Evolutionary conservation across 2,888 invertebrate species (phyloP), one percentile per base, ranked within the genome.

Genomic region (Oligia fasciuncula): DNA sequence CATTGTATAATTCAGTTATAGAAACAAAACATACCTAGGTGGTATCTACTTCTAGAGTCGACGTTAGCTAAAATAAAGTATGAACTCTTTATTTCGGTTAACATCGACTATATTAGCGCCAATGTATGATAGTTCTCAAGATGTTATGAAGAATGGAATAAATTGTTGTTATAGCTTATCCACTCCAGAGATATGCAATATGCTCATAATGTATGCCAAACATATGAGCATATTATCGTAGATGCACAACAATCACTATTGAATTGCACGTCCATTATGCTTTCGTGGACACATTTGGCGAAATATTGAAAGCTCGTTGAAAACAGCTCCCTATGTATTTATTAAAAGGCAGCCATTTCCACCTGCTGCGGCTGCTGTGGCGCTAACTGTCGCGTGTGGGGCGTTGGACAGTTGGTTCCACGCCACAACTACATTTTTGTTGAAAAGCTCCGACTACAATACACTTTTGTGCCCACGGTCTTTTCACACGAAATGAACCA

Each of bases 401-500:
- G 62, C n/a, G 40, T 51, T 66, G 72, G 51, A 75, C 72, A 66
- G 49, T 63, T 40, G 54, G n/a, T 35, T 70, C 43, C 84, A 67
- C 11, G 29, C 40, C 63, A 62, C 43, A 63, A 29, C 14, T 62
- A 62, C 57, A 70, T 83, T 84, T 73, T 51, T 54, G 69, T 75
- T 76, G 63, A 73, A 68, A 83, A 65, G 65, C 72, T 78, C 5
- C n/a, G 49, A 86, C 43, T 46, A 75, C 79, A 86, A 84, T 73
- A 54, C 57, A 69, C 79, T 57, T 73, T 84, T 72, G 74, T 87
- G 57, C 66, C 43, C 68, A 74, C 60, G 69, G 40, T 43, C 49
- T 72, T 69, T 77, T 66, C 65, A 70, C 62, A 74, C 43, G 65
- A 62, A 82, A 74, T 70, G 23, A 43, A 62, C 40, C 17, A 49